These are phyloP conservation scores for Dryobota labecula DNA, from an alignment of 2,888 invertebrate genomes.

Conservation along the genomic window DNA sequence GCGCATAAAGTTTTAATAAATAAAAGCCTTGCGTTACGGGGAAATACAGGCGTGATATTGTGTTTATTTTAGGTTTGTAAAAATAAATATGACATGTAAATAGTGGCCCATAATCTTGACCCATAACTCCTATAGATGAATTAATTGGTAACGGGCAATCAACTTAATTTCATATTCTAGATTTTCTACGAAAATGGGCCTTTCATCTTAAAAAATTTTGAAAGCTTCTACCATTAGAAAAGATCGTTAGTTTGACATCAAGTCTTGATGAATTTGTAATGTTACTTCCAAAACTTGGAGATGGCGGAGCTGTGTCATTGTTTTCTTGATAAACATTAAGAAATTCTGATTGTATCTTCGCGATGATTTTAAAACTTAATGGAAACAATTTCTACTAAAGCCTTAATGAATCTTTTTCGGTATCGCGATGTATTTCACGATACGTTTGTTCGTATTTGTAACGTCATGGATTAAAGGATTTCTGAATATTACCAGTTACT, in stretches of 20 bases:
- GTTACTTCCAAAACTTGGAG: conserved; percentile 36
- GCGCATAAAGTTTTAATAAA: too few species aligned
- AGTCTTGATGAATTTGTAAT: conserved; percentile 56
- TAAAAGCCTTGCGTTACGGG: too few species aligned
- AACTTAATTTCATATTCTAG: conserved; percentile 4
- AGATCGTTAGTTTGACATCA: conserved; percentile 52
- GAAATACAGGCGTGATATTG: too few species aligned
- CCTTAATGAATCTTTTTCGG: conserved; percentile 42
- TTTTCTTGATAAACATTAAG: conserved; percentile 31
- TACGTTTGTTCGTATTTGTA: conserved; percentile 48
- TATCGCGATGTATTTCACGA: conserved; percentile 33
- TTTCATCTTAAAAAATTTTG: conserved; percentile 18
- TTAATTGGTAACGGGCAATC: neutral
- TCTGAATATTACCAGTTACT: conserved; percentile 51
- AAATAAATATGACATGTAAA: too few species aligned
- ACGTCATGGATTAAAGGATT: conserved; percentile 58
- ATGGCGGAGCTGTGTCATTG: conserved; percentile 16
- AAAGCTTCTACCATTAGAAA: conserved; percentile 22
- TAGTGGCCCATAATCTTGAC: too few species aligned
- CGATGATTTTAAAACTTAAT: conserved; percentile 30
- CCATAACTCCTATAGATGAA: neutral
- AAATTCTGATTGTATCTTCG: conserved; percentile 27
- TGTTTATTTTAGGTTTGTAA: too few species aligned
- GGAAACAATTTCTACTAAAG: conserved; percentile 24
- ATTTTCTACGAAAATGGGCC: conserved; percentile 13